Base-by-base conservation (phyloP, 2,888 invertebrate species). In the Listrodromus nycthemerus region DNA sequence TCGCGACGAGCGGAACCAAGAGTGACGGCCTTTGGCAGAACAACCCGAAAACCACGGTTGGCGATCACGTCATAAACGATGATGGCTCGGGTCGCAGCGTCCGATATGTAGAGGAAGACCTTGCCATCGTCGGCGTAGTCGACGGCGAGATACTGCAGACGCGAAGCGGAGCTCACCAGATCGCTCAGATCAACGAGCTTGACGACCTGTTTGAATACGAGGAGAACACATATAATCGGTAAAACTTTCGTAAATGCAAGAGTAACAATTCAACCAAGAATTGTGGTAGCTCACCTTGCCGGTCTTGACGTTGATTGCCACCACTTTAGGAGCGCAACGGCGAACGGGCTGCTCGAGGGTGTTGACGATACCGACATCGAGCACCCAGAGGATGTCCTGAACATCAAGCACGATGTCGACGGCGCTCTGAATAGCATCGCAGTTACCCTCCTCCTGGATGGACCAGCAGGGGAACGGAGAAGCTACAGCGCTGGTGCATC, bases 361-460 rank as follows among this genome's bases (percentile, higher is more conserved):
- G 86, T 97, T 96, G 0, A 96, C 95, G 63, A 96, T 94, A 16
- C 97, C 97, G 13, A 95, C 95, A 90, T 97, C 97, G 83, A 97
- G 93, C 0, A 96, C 95, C 97, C 97, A 97, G 8, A 97, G 94
- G 84, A 96, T 95, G 66, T 96, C 95, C 91, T 96, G 95, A 6
- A 91, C 86, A 86, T 96, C 96, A 33, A 95, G 91, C 90, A 94
- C 93, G 73, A 96, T 92, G 89, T 97, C 97, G 0, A 97, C 95
- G 1, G 95, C 96, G 75, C 95, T 96, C 89, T 97, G 96, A 21
- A 97, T 93, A 95, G 96, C 93, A 95, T 95, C 79, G 95, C 95
- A 96, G 91, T 96, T 96, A 50, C 95, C 95, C 86, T 96, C 95
- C 88, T 96, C 95, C 89, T 97, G 96, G 76, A 95, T 93, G 2